Percentiles rank a stretch among this genome's conserved stretches.
Conservation (phyloP, 2,797 vertebrate species). For the Toxotes lorentzi region DNA sequence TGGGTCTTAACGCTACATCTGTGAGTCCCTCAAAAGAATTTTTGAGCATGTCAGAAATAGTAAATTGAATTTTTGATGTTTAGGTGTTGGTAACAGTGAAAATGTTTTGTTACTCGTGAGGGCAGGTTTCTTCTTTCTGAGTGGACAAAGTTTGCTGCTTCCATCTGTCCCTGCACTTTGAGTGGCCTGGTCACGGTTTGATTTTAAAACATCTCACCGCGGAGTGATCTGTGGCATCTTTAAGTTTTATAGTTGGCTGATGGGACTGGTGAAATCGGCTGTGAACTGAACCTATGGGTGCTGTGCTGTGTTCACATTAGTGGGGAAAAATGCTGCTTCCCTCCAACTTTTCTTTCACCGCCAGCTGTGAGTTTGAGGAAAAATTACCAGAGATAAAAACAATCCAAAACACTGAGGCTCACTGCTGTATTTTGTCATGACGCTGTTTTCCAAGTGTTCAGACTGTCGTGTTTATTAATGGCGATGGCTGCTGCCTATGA, state of each 20-base stretch:
- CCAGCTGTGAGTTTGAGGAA: conserved; percentile 26
- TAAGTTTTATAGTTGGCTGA: conserved; percentile 13
- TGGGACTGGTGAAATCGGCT: conserved; percentile 23
- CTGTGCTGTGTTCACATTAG: conserved; percentile 4
- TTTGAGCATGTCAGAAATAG: background rate
- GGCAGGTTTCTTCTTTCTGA: background rate
- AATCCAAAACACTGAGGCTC: conserved; percentile 15
- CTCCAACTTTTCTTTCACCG: conserved; percentile 28
- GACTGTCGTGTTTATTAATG: conserved; percentile 67
- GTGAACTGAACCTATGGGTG: conserved; percentile 15
- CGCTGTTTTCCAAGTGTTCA: conserved; percentile 11
- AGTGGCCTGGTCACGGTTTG: background rate
- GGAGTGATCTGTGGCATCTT: conserved; percentile 14
- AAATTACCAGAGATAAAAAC: conserved; percentile 28
- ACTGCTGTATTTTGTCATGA: conserved; percentile 17
- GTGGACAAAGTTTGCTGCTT: background rate
- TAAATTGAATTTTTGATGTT: background rate
- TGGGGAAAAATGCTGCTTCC: conserved; percentile 8
- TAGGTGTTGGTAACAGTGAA: background rate
- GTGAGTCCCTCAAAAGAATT: background rate
- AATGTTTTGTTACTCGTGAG: background rate
- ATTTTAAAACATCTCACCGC: conserved; percentile 1
- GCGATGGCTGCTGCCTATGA: conserved; percentile 33
- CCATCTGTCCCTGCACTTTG: background rate
- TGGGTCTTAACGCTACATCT: background rate